Base-by-base conservation (phyloP, 2,113 vertebrate genomes). In the Rhipidura dahli region DNA sequence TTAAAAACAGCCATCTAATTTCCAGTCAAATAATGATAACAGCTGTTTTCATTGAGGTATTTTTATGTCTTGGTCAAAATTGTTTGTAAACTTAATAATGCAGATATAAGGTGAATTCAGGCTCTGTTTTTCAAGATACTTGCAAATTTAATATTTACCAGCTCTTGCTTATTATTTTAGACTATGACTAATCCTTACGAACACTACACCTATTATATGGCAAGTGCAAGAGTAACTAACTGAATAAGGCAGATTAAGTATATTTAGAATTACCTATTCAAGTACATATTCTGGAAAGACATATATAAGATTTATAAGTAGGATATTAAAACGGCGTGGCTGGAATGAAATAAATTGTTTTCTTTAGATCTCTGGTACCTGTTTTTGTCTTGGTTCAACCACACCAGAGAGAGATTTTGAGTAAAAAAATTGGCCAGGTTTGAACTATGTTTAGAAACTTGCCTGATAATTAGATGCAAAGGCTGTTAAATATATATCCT, bases 381-480 rank as follows among this genome's bases (percentile, higher is more conserved):
- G 21, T 3, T 75, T 94, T 80, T 87, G 3, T 66, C 70, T 71
- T 82, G 22, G 31, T 61, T 83, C 20, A 71, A 39, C 13, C 56
- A 64, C 15, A 68, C 4, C 26, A n/a, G 39, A 73, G 56, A 73
- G 45, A 81, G 35, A 72, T 76, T 80, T 63, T 72, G 19, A 56
- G 27, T 49, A 65, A 15, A 76, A 94, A 82, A 83, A n/a, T 2
- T 59, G 33, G 21, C 65, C 57, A 63, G 47, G 39, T 92, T 90
- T 86, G 86, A 90, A 35, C 56, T 90, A 60, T 77, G 68, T 83
- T 95, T 61, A 83, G 77, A 91, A 95, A 86, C 16, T 47, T 72
- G 56, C 39, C 63, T 60, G 68, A 26, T 63, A 92, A 85, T 72
- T 33, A 76, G 37, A 73, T 81, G 71, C 56, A 61, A 83, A 88